Percentiles rank a stretch among this genome's conserved stretches.
Conservation (phyloP, 2,888 invertebrate species). For the Idaea straminata region DNA sequence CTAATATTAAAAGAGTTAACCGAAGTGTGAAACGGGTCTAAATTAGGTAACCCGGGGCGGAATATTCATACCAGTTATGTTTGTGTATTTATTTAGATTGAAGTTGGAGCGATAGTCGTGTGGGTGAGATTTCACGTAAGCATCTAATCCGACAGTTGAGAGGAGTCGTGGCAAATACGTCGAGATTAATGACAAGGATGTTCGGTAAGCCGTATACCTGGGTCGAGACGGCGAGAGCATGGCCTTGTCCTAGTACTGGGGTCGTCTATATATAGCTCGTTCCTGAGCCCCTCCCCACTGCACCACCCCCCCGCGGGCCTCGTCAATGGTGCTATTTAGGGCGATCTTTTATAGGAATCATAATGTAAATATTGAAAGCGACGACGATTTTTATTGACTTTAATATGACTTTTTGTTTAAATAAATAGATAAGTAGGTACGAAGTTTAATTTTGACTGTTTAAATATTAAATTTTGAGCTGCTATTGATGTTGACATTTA, state of each 20-base stretch:
- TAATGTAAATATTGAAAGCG: conserved; percentile 32
- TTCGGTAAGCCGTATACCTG: conserved; percentile 55
- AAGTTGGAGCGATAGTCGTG: conserved; percentile 31
- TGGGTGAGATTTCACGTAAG: conserved; percentile 47
- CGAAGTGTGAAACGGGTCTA: conserved; percentile 6
- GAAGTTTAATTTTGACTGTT: background rate
- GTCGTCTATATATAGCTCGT: conserved; percentile 69
- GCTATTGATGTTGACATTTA: no score
- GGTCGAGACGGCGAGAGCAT: conserved; percentile 51
- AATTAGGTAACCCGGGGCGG: conserved; percentile 8
- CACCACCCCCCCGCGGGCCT: conserved; percentile 36
- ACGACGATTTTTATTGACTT: background rate
- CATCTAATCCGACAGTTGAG: conserved; percentile 51
- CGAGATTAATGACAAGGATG: conserved; percentile 68
- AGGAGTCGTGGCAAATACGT: conserved; percentile 51
- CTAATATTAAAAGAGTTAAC: conserved; percentile 12
- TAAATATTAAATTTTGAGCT: background rate
- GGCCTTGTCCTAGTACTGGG: conserved; percentile 71
- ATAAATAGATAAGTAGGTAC: background rate
- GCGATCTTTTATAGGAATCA: conserved; percentile 39
- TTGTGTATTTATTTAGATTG: conserved; percentile 12
- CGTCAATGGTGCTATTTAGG: conserved; percentile 71
- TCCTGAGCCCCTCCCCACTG: conserved; percentile 40
- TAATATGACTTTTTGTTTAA: background rate
- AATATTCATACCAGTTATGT: conserved; percentile 15